Evolutionary conservation across 2,113 vertebrate species (phyloP).

Genomic region (Grus americana): DNA sequence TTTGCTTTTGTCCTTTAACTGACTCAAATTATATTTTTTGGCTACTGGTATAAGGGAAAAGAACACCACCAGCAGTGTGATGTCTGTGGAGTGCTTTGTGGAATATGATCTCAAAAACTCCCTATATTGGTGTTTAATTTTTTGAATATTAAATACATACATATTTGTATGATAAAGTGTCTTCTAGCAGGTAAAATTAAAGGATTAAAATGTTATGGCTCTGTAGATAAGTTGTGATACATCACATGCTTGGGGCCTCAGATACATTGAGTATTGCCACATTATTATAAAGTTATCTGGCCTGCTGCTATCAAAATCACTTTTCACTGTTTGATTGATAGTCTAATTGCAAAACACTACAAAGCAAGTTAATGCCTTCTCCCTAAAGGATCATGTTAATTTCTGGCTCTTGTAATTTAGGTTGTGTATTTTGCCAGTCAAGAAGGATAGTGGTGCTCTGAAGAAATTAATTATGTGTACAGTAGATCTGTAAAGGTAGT

Average conservation of each 20-base stretch:
- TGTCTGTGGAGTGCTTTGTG: neutral
- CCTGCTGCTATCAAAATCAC: slow-evolving; percentile 8
- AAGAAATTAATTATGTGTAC: slow-evolving; percentile 72
- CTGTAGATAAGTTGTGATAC: neutral
- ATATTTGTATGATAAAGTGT: neutral
- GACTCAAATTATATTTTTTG: rapidly evolving
- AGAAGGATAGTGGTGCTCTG: slow-evolving; percentile 59
- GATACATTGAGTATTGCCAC: neutral
- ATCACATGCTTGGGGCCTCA: neutral
- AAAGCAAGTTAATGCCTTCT: slow-evolving; percentile 59
- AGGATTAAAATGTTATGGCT: neutral
- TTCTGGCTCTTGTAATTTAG: slow-evolving; percentile 69
- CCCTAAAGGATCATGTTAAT: slow-evolving; percentile 62
- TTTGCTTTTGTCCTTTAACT: neutral
- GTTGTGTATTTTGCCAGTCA: slow-evolving; percentile 68
- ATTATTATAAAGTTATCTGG: neutral
- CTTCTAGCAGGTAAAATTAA: neutral
- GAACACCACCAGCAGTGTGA: neutral
- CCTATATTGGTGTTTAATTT: neutral
- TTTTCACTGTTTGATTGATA: slow-evolving; percentile 38
- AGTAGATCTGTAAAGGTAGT: slow-evolving; percentile 69
- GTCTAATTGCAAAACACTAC: slow-evolving; percentile 46
- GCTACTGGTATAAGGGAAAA: neutral
- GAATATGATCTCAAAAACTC: neutral
- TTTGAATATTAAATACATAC: neutral